Evolutionary conservation across 2,113 vertebrate species (phyloP), one percentile per base, ranked within the genome.

Genomic region (Boulengeromyrus knoepffleri): DNA sequence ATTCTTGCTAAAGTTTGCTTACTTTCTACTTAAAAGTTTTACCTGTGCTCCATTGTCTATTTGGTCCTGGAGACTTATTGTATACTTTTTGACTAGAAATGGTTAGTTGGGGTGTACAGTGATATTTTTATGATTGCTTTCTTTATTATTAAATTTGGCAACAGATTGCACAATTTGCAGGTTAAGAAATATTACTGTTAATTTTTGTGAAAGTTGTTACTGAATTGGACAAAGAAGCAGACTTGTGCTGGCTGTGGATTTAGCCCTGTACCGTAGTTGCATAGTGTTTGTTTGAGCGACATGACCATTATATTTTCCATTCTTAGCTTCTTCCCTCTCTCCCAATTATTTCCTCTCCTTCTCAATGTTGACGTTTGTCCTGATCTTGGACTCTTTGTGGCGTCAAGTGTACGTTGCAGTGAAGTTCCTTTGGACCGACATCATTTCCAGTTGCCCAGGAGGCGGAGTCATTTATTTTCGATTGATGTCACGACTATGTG

Each of bases 371-470:
- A 56, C 53, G 1, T 92, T 56, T 90, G 77, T 93, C 91, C 91
- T 8, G 58, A 88, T 88, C 89, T 92, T 91, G 88, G 85, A 92
- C 90, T 93, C 88, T 90, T 91, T 62, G 88, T 93, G 88, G 91
- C 93, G 90, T 93, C 91, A 45, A 91, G 90, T 92, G n/a, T 87
- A 88, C 92, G 58, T 92, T 90, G 90, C 90, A 88, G 90, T 90
- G 89, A 91, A 88, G 91, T 92, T 89, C 89, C 90, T 89, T 84
- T 77, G 92, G 91, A 12, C 80, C 42, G 52, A 62, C 62, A 90
- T 53, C 42, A 88, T n/a, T 53, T 88, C 85, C 53, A 39, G 85
- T 36, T 85, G 47, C 62, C 86, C 45, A 19, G 31, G 84, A 53
- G 62, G 89, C 87, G 10, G 7, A 9, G 49, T 52, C 42, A 47